These are phyloP conservation scores for Drosophila pseudotakahashii DNA, from an alignment of 2,888 invertebrate species.

Conservation along the genomic window DNA sequence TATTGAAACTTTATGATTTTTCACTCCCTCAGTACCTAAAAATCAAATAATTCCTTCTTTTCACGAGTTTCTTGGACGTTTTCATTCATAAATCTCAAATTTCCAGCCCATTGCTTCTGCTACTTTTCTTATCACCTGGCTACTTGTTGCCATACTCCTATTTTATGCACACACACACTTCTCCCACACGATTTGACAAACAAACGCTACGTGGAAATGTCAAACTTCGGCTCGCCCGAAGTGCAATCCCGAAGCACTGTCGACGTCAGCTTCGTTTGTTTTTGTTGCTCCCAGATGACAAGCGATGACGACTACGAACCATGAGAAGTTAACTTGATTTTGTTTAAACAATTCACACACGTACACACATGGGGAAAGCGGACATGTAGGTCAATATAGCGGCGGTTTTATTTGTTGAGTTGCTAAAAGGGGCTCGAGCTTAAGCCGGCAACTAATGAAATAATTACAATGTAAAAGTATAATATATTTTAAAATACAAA, in stretches of 20 bases:
- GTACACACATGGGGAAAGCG: slow-evolving; percentile 15
- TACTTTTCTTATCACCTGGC: slow-evolving; percentile 65
- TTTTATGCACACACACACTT: slow-evolving; percentile 25
- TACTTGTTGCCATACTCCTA: slow-evolving; percentile 73
- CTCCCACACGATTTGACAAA: slow-evolving; percentile 42
- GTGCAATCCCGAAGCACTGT: slow-evolving; percentile 43
- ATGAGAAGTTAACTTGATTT: slow-evolving; percentile 54
- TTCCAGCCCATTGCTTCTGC: slow-evolving; percentile 13
- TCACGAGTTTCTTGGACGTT: slow-evolving; percentile 16
- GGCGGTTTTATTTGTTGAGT: slow-evolving; percentile 11
- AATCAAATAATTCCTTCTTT: not conserved
- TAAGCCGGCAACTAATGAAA: not conserved
- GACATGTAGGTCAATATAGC: slow-evolving; percentile 59
- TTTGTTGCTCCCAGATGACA: slow-evolving; percentile 42
- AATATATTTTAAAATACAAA: too few relatives aligned
- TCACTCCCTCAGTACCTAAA: rapidly evolving
- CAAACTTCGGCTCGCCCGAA: slow-evolving; percentile 67
- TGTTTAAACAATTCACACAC: slow-evolving; percentile 43
- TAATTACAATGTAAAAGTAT: not conserved
- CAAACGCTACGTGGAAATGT: slow-evolving; percentile 72
- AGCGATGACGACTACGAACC: slow-evolving; percentile 42
- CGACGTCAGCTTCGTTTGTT: slow-evolving; percentile 55
- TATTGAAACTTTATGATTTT: not conserved
- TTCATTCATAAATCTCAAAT: slow-evolving; percentile 62
- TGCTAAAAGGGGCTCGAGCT: not conserved